Base-by-base conservation (phyloP, 2,113 vertebrate species). In the Pogona vitticeps region DNA sequence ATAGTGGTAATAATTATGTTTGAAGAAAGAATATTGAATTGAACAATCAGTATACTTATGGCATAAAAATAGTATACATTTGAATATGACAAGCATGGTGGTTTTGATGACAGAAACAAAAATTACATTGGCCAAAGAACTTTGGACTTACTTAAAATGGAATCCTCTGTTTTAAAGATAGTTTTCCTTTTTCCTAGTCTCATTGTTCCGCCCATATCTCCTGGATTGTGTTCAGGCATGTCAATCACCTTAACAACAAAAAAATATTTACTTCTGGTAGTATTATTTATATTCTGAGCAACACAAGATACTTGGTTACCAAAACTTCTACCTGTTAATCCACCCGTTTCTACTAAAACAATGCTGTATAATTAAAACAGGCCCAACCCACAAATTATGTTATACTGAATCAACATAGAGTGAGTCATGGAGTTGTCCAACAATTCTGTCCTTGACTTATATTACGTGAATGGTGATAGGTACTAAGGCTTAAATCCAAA, bases 201-300 rank as follows among this genome's bases (percentile, higher is more conserved):
- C 96, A 97, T 97, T 17, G 96, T 97, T 94, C 96, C 97, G 86
- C 96, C 96, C 94, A 97, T 91, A 87, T 96, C 92, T 71, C 96
- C 96, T 88, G 95, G 96, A 90, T 92, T 96, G 88, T 97, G 95
- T 58, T 97, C 97, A 21, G 96, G 96, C 97, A 97, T 97, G 83
- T 97, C 96, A 91, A 97, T 96, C 86, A 97, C 95, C 96, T 97
- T 85, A 26, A 88, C 13, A 94, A 87, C n/a, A 91, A 90, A 88
- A 94, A 76, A 92, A 70, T n/a, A 40, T 58, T 79, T 73, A 91
- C 87, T 84, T 2, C 17, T 0, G 1, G 3, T 42, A 92, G 72
- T n/a, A 87, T 81, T 38, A 86, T 84, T 76, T 71, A 38, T 75
- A n/a, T 52, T 59, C 63, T 12, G 56, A 83, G 86, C 8, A 88